Evolutionary conservation across 2,113 vertebrate genomes (phyloP), one percentile per base, ranked within the genome.

Genomic region (Zosterops lateralis): DNA sequence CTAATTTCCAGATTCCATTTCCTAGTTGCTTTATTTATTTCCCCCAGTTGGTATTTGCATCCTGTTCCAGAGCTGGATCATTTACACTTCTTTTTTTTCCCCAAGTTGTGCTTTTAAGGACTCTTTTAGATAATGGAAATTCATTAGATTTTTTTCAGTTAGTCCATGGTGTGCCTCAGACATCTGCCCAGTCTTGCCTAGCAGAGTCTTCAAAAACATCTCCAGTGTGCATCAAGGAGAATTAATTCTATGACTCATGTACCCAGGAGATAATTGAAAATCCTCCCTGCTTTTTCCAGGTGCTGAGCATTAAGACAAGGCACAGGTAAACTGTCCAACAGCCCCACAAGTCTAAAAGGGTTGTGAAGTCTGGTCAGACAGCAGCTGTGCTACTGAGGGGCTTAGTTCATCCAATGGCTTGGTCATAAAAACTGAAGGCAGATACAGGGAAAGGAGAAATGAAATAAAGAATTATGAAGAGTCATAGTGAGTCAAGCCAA

Each of bases 1-100:
- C 29, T 51, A 6, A 85, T 92, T 90, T 94, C 78, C 62, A 85
- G 56, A 66, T 80, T 76, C 58, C 50, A 73, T 95, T 92, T 93
- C 86, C 65, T 84, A 21, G 13, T 51, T 81, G 47, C 19, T 64
- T 40, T 42, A 32, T 40, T 50, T 76, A 28, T 12, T 25, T 0
- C 3, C 17, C 15, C 12, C 2, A 6, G 0, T 2, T 68, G n/a
- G 7, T 40, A 31, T 71, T 88, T 74, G 31, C 62, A 86, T 83
- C 76, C 73, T 89, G n/a, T 84, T 77, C 70, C 70, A 87, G 36
- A 61, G 48, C 40, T 81, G 70, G 36, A 68, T 65, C 25, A 3
- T 68, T 85, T 84, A 45, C 28, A 40, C 11, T 3, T 16, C 21
- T 71, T 61, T 86, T 61, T 38, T 36, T 17, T 34, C 9, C 8